Evolutionary conservation across 1,140 invertebrate genomes (phyloP).

Genomic region (Limonius californicus): DNA sequence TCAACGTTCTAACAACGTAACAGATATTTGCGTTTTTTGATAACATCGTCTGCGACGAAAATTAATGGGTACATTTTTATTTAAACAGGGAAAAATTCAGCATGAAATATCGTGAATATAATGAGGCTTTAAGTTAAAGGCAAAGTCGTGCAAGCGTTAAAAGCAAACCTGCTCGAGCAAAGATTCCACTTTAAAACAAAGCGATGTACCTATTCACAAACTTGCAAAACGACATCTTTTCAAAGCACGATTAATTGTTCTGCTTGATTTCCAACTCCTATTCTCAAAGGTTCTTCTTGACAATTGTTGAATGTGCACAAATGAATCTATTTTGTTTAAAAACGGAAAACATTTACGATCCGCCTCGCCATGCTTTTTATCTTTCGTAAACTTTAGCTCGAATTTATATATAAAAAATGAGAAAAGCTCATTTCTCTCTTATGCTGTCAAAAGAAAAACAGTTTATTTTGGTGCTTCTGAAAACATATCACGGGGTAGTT

Average conservation of each 20-base stretch:
- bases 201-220: neutral
- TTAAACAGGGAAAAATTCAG: neutral
- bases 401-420: too few relatives aligned
- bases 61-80: neutral
- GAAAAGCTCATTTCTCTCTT: too few relatives aligned
- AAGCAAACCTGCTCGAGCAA: slow-evolving; percentile 1
- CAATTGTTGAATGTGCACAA: too few relatives aligned
- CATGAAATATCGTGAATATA: neutral
- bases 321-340: too few relatives aligned
- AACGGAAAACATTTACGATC: too few relatives aligned
- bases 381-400: too few relatives aligned
- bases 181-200: neutral
- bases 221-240: neutral
- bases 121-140: neutral
- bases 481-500: slow-evolving; percentile 1
- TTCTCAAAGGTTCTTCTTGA: neutral
- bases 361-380: too few relatives aligned
- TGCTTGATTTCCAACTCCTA: neutral
- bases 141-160: neutral
- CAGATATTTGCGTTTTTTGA: too few relatives aligned
- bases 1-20: too few relatives aligned
- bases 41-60: neutral
- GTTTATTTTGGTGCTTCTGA: slow-evolving; percentile 5
- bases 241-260: neutral
- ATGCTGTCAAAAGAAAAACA: slow-evolving; percentile 1